Conservation (phyloP, 2,888 invertebrate genomes). For the Campopleginae sp. region DNA sequence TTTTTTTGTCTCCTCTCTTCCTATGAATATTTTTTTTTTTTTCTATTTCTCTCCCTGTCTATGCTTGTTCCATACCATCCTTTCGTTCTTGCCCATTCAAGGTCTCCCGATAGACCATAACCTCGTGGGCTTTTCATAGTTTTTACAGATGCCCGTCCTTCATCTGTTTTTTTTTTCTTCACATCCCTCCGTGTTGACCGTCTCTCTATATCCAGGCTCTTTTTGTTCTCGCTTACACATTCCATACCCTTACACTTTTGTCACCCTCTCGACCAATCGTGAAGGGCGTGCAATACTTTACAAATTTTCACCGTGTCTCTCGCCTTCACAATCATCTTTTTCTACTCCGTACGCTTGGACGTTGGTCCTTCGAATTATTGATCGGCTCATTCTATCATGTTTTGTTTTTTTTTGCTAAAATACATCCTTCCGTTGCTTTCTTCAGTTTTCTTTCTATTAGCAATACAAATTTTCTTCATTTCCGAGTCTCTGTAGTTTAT, state of each 20-base stretch:
- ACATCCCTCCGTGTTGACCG: constrained; percentile 22
- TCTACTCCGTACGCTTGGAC: constrained; percentile 10
- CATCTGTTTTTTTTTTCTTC: constrained; percentile 12
- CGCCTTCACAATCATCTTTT: constrained; percentile 34
- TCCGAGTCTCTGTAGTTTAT: neutral
- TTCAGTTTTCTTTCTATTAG: neutral
- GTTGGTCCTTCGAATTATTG: constrained; percentile 34
- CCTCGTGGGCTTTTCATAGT: constrained; percentile 48
- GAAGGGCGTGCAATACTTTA: constrained; percentile 57
- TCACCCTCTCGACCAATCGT: constrained; percentile 56
- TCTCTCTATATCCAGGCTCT: neutral
- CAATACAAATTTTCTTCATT: neutral
- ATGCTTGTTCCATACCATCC: neutral
- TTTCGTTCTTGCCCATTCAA: constrained; percentile 29
- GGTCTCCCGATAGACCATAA: constrained; percentile 29
- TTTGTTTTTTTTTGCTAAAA: neutral
- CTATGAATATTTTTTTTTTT: constrained; percentile 2
- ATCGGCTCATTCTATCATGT: constrained; percentile 10
- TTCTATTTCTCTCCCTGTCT: neutral
- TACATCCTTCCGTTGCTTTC: neutral
- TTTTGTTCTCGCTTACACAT: neutral
- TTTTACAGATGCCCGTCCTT: constrained; percentile 38
- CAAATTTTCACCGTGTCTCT: constrained; percentile 58
- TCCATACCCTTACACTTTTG: neutral
- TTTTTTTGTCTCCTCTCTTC: neutral